phyloP scores from a whole-genome alignment of 2,113 vertebrate genomes.

The Chlamydotis undulata region DNA sequence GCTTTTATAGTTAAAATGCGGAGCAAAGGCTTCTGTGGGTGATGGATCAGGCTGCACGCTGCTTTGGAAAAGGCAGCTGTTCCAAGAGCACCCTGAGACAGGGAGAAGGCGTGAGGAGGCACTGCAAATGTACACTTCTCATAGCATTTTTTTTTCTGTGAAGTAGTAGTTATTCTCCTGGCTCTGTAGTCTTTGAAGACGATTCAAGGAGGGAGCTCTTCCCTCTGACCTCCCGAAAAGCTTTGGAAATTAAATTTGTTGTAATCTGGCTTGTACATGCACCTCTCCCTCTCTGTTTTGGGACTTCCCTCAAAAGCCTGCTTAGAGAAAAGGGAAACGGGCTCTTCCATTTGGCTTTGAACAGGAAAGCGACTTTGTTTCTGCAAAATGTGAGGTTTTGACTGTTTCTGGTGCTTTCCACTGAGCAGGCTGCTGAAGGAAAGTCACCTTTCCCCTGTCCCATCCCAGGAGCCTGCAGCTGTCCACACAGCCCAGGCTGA shows the following conservation, averaged over 20 bases:
- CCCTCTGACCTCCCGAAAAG: not conserved
- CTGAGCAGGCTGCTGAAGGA: not conserved
- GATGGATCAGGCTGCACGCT: not conserved
- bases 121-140: not conserved
- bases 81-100: not conserved
- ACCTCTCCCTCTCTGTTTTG: not conserved
- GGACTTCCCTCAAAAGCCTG: not conserved
- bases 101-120: not conserved
- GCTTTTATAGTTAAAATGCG: not conserved
- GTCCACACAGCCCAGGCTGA: not conserved
- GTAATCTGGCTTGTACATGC: not conserved
- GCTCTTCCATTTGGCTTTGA: not conserved
- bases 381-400: not conserved
- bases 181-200: not conserved
- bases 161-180: not conserved
- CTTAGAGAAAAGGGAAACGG: not conserved
- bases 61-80: not conserved
- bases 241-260: not conserved
- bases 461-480: not conserved
- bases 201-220: not conserved
- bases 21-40: not conserved
- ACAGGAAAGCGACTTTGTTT: not conserved
- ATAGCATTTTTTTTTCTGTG: not conserved
- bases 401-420: not conserved
- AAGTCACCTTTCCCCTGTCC: not conserved